phyloP scores from a whole-genome alignment of 2,797 vertebrate species.

The Danionella dracula region DNA sequence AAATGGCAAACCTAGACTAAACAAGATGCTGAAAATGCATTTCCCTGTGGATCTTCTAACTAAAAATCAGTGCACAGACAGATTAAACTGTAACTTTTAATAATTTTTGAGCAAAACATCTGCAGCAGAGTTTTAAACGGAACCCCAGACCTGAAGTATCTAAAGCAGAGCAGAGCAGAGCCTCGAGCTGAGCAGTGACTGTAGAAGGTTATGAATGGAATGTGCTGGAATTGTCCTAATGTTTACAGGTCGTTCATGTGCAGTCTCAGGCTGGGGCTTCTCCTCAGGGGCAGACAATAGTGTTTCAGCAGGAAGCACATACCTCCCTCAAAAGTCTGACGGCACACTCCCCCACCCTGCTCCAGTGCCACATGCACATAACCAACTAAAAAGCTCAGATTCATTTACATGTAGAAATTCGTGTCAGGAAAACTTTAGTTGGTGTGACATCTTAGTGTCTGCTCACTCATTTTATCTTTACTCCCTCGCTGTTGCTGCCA shows the following conservation, averaged over 20 bases:
- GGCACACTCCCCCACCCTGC: constrained; percentile 8
- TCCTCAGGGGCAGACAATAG: constrained; percentile 37
- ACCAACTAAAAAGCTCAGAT: neutral
- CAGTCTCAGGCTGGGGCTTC: constrained; percentile 27
- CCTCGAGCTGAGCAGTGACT: constrained; percentile 10
- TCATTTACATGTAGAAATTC: neutral
- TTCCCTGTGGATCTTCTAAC: neutral
- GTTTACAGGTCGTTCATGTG: constrained; percentile 44
- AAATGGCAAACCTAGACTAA: neutral
- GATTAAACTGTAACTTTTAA: neutral
- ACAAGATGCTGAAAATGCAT: neutral
- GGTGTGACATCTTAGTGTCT: too few species aligned
- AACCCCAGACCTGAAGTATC: neutral
- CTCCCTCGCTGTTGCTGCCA: too few species aligned
- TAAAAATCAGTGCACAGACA: neutral
- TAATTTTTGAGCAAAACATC: neutral
- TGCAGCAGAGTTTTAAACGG: neutral
- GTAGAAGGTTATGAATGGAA: constrained; percentile 46
- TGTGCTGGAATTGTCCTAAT: constrained; percentile 41
- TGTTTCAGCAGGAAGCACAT: constrained; percentile 38
- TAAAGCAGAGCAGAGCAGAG: neutral
- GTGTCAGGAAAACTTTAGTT: neutral
- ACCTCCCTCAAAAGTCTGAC: constrained; percentile 33
- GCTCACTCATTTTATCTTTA: too few species aligned
- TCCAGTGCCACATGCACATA: neutral